These are phyloP conservation scores for Microcebus murinus DNA, from an alignment of 2,113 vertebrate species.

Conservation along the genomic window DNA sequence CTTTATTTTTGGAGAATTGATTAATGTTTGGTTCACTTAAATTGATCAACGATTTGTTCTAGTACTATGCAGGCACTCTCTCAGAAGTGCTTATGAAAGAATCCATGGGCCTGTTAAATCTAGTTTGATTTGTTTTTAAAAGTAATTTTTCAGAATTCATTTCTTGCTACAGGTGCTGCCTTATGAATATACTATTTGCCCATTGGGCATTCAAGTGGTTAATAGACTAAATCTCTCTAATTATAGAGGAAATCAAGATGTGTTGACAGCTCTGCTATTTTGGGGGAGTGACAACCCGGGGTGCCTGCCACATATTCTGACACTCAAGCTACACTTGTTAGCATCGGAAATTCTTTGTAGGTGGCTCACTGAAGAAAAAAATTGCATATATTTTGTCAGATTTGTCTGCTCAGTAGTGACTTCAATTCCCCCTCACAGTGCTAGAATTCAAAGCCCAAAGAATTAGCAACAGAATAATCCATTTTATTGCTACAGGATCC, in stretches of 20 bases:
- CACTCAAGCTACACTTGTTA: neutral
- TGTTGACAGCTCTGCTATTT: slow-evolving; percentile 55
- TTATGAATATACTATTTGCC: slow-evolving; percentile 38
- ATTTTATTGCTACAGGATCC: neutral
- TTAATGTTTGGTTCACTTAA: neutral
- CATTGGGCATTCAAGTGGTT: slow-evolving; percentile 30
- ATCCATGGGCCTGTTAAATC: neutral
- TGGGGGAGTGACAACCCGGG: neutral
- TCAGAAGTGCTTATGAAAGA: neutral
- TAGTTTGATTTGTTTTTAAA: slow-evolving; percentile 37
- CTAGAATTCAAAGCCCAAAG: neutral
- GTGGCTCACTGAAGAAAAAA: neutral
- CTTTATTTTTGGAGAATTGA: neutral
- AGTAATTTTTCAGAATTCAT: slow-evolving; percentile 47
- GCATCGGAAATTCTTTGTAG: slow-evolving; percentile 35
- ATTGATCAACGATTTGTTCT: neutral
- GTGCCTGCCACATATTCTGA: slow-evolving; percentile 39
- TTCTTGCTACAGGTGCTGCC: slow-evolving; percentile 2
- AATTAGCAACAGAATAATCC: neutral
- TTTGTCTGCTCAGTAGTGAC: slow-evolving; percentile 13
- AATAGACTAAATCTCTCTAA: slow-evolving; percentile 59
- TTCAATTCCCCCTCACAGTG: neutral
- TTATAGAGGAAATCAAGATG: slow-evolving; percentile 49
- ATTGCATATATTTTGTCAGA: slow-evolving; percentile 18
- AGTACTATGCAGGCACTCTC: neutral